Evolutionary conservation across 2,888 invertebrate genomes (phyloP), one percentile per base, ranked within the genome.

Genomic region (Caprella mutica): DNA sequence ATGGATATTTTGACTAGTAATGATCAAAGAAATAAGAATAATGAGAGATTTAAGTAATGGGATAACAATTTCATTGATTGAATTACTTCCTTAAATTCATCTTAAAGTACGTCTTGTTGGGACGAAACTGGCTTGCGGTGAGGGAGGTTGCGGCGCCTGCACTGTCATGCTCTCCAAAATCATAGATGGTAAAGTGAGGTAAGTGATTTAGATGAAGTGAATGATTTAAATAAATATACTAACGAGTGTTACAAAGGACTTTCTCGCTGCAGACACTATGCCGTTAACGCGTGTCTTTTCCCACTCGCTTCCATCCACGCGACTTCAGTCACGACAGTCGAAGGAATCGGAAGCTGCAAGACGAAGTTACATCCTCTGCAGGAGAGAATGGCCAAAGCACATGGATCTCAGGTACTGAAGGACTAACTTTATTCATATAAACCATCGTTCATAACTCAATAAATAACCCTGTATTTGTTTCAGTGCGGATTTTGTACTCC

Each of bases 111-210:
- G 78, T 38, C 74, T 93, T 65, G 85, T 84, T 65, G 93, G 93
- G n/a, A 89, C 91, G 3, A 94, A 94, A 75, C 77, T 91, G 63
- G 91, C 88, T 26, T 93, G 93, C 70, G 90, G 86, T 0, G 93
- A 93, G 76, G 93, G 93, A 26, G 92, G 92, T 2, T 94, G 93
- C 70, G 93, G 93, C 0, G 91, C 92, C 1, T 94, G 94, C 70
- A 93, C 93, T 0, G 90, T 94, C 1, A 90, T 93, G 86, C 75
- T 93, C 8, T 91, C 91, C 14, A 82, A 79, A 70, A 81, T 80
- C 68, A 78, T 23, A 12, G 23, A 3, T 8, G 43, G 24, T 19
- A 19, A 6, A 1, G 24, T 43, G 24, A 43, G 43, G 43, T 43
- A 4, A 2, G 23, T 9, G 33, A 9, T 9, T 8, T n/a, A n/a